Conservation (phyloP, 2,888 invertebrate species). For the Hemicrepidius hirtus region DNA sequence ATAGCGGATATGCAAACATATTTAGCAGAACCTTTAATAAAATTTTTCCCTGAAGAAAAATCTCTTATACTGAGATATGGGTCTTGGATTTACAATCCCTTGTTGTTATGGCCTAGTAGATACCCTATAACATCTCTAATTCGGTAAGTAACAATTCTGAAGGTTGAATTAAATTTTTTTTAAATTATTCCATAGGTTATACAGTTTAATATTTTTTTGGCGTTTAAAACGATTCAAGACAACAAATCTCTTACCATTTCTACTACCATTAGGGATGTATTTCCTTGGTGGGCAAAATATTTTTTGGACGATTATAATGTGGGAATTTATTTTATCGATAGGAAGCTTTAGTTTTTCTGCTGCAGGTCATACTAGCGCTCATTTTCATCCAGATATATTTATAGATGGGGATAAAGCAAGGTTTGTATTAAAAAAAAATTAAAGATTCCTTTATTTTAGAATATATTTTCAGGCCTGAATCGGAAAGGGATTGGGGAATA, state of each 20-base stretch:
- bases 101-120: conserved; percentile 56
- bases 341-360: conserved; percentile 78
- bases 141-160: neutral
- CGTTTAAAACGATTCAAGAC: neutral
- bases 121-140: neutral
- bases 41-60: conserved; percentile 79
- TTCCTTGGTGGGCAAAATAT: conserved; percentile 65
- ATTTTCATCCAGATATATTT: conserved; percentile 87
- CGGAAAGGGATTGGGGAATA: conserved; percentile 83
- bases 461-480: conserved; percentile 69
- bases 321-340: conserved; percentile 78
- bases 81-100: conserved; percentile 74
- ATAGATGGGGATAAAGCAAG: conserved; percentile 85
- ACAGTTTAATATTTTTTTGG: conserved; percentile 2
- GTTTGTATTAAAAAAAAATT: conserved; percentile 65
- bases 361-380: conserved; percentile 83
- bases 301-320: conserved; percentile 71
- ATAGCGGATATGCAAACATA: conserved; percentile 84
- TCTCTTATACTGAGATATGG: conserved; percentile 73
- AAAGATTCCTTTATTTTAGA: no score
- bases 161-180: neutral
- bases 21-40: conserved; percentile 79
- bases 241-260: conserved; percentile 69
- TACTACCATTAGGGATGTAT: conserved; percentile 71
- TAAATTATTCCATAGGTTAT: conserved; percentile 19